Percentiles rank a stretch among this genome's conserved stretches.
phyloP scores from a whole-genome alignment of 2,113 vertebrate species.

The Pogonocichla stellata region DNA sequence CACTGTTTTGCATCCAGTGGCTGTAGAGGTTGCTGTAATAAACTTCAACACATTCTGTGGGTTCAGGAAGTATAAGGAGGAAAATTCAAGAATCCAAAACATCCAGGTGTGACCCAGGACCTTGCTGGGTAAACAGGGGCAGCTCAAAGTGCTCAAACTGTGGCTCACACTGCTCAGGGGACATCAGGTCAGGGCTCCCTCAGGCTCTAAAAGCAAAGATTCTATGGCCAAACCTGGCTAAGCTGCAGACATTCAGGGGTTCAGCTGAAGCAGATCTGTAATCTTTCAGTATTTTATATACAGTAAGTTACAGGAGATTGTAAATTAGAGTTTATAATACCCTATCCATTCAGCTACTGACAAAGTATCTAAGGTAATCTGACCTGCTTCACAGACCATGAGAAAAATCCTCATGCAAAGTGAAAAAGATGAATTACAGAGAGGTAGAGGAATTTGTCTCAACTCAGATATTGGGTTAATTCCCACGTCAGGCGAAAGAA shows the following conservation, averaged over 20 bases:
- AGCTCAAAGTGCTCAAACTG: background rate
- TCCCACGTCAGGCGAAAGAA: background rate
- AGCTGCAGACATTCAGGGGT: background rate
- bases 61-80: background rate
- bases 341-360: background rate
- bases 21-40: background rate
- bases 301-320: background rate
- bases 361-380: slow-evolving; percentile 41
- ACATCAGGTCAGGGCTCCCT: background rate
- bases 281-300: background rate
- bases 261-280: background rate
- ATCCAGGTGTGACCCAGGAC: background rate
- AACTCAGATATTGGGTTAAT: background rate
- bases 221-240: background rate
- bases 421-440: slow-evolving; percentile 39
- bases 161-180: background rate
- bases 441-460: background rate
- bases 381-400: slow-evolving; percentile 26
- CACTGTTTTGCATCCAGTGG: background rate
- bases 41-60: background rate
- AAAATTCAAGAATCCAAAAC: background rate
- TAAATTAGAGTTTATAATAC: slow-evolving; percentile 18
- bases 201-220: background rate
- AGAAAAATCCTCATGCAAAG: slow-evolving; percentile 31
- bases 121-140: rapidly evolving